These are phyloP conservation scores for Hoplodrina ambigua DNA, from an alignment of 2,888 invertebrate genomes.

Conservation along the genomic window DNA sequence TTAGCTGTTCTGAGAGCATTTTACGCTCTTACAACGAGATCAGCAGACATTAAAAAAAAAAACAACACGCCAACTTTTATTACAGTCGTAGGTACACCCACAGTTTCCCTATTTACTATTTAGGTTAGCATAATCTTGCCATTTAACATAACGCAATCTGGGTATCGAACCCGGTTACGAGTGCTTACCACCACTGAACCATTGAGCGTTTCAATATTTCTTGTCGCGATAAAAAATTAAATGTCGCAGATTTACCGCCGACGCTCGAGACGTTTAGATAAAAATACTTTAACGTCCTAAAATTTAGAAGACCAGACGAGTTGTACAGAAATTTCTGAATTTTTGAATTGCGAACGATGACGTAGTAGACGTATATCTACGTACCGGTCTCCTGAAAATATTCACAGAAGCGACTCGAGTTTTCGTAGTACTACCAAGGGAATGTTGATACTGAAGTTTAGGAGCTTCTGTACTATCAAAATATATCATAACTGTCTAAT, in stretches of 20 bases:
- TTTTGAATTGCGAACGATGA: background rate
- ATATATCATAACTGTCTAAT: constrained; percentile 4
- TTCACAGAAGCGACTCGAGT: constrained; percentile 34
- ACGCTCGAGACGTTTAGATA: constrained; percentile 19
- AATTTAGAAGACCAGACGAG: constrained; percentile 19
- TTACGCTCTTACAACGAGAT: background rate
- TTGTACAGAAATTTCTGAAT: constrained; percentile 16
- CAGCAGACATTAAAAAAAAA: background rate
- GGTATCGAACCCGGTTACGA: constrained; percentile 31
- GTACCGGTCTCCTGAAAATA: constrained; percentile 12
- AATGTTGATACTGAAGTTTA: background rate
- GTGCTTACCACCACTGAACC: constrained; percentile 10
- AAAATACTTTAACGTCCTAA: constrained; percentile 42
- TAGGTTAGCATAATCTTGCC: background rate
- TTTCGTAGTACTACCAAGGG: constrained; percentile 12
- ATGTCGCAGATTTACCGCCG: constrained; percentile 11
- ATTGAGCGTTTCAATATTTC: constrained; percentile 8
- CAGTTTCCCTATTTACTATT: constrained; percentile 6
- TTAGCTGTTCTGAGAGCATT: background rate
- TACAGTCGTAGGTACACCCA: background rate
- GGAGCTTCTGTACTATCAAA: background rate
- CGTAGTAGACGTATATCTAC: background rate
- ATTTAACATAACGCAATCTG: background rate
- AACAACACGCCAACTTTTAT: background rate
- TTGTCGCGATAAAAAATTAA: constrained; percentile 17